Base-by-base conservation (phyloP, 2,888 invertebrate genomes). In the Tenthredo notha region DNA sequence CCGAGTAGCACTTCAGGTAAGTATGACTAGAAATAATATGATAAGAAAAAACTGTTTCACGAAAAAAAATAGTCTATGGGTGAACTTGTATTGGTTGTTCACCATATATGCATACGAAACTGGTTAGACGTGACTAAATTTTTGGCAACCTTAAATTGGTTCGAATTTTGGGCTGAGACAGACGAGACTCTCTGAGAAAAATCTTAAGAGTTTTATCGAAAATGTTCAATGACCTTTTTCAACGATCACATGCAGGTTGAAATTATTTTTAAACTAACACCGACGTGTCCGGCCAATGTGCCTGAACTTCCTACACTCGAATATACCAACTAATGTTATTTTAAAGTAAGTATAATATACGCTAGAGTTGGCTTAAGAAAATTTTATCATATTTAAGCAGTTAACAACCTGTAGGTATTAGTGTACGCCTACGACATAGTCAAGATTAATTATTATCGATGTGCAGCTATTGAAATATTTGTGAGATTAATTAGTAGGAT, bases 271-370 rank as follows among this genome's bases (percentile, higher is more conserved):
- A 47, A 78, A 61, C 9, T 18, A 77, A 77, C 33, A 77, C 77
- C 50, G 54, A 50, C 25, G 77, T 80, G 61, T 80, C 67, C 82
- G 82, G 82, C 82, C 67, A 47, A 61, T 83, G 67, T 83, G 82
- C 82, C 82, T 83, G 67, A 83, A 83, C 37, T 83, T 78, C 58
- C 33, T 78, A 78, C 78, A 58, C 37, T 78, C 54, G 54, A 78
- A 58, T 40, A 37, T 61, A 78, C 58, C 15, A 58, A 58, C 37
- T 78, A 58, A 40, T 37, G 61, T 37, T n/a, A 78, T 61, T 58
- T 54, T 78, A 61, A 58, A 40, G 37, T 78, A 25, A 61, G 58
- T 78, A 78, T 78, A 12, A 78, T 78, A 12, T 18, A 58, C 33
- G 58, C 29, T 33, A 78, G 78, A 58, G 37, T 18, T 78, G n/a